These are phyloP conservation scores for Rhynchonycteris naso DNA, from an alignment of 2,797 vertebrate species.

Conservation along the genomic window DNA sequence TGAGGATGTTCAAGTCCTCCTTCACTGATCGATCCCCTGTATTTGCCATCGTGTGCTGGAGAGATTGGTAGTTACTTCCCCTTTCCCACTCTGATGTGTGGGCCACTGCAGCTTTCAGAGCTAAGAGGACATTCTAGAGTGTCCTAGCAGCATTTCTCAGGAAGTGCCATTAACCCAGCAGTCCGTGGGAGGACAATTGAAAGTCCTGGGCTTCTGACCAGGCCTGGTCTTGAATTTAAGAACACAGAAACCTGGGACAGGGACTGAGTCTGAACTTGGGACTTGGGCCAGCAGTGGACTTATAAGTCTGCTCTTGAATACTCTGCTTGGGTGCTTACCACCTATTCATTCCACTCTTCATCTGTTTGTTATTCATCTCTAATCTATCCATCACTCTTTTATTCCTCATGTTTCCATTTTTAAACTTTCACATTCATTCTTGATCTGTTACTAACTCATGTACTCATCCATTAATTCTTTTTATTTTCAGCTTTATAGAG, in stretches of 20 bases:
- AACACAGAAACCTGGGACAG: not conserved
- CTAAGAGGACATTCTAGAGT: not conserved
- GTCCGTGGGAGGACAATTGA: not conserved
- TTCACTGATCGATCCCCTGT: not conserved
- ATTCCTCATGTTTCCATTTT: not conserved
- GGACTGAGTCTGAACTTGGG: not conserved
- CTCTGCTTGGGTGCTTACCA: not conserved
- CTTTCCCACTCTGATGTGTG: not conserved
- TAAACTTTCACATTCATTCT: not conserved
- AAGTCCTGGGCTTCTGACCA: not conserved
- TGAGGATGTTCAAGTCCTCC: not conserved
- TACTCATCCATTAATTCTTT: not conserved
- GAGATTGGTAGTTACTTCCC: fast-evolving
- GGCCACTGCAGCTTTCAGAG: not conserved
- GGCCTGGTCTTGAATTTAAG: not conserved
- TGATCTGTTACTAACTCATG: not conserved
- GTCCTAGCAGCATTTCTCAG: not conserved
- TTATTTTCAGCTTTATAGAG: not conserved
- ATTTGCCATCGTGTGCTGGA: not conserved
- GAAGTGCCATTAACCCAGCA: not conserved
- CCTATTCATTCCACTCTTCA: not conserved
- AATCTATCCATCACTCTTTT: not conserved
- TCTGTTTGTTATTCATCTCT: not conserved
- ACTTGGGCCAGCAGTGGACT: not conserved
- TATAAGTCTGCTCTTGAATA: too few relatives aligned